A percentile compares a stretch with the other conserved stretches of the same genome.
These are phyloP conservation scores for Gymnocypris eckloni DNA, from an alignment of 2,797 vertebrate genomes.

Conservation along the genomic window DNA sequence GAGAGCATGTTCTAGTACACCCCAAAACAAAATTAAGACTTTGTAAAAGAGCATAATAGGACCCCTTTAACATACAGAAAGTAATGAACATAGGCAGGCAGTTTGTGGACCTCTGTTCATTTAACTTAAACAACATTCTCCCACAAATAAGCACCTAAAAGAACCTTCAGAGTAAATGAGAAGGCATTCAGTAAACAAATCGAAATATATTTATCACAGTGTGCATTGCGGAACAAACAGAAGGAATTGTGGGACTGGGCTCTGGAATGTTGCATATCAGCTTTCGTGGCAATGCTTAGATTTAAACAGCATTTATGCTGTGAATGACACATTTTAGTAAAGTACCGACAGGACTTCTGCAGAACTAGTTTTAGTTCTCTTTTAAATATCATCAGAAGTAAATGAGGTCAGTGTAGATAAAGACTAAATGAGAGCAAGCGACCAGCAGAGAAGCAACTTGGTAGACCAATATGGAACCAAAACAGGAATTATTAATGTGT, in stretches of 20 bases:
- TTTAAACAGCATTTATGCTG: slow-evolving; percentile 14
- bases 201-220: slow-evolving; percentile 6
- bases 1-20: too few relatives aligned
- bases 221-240: not conserved
- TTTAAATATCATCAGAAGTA: not conserved
- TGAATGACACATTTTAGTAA: not conserved
- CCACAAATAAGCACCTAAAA: not conserved
- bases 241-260: slow-evolving; percentile 4
- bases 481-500: slow-evolving; percentile 52
- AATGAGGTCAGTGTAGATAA: slow-evolving; percentile 24
- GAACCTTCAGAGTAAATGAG: not conserved
- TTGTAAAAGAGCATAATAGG: too few relatives aligned
- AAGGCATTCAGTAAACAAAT: not conserved
- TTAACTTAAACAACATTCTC: not conserved
- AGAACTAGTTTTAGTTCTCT: slow-evolving; percentile 21
- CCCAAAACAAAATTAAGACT: too few relatives aligned
- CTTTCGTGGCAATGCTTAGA: not conserved
- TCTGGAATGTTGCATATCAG: slow-evolving; percentile 7
- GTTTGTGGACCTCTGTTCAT: not conserved
- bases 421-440: slow-evolving; percentile 32
- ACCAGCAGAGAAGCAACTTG: not conserved
- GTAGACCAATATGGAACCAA: slow-evolving; percentile 22
- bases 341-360: slow-evolving; percentile 21
- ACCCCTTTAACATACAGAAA: not conserved
- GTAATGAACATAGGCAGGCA: not conserved